These are phyloP conservation scores for Physocephala rufipes DNA, from an alignment of 2,888 invertebrate genomes.

Conservation along the genomic window DNA sequence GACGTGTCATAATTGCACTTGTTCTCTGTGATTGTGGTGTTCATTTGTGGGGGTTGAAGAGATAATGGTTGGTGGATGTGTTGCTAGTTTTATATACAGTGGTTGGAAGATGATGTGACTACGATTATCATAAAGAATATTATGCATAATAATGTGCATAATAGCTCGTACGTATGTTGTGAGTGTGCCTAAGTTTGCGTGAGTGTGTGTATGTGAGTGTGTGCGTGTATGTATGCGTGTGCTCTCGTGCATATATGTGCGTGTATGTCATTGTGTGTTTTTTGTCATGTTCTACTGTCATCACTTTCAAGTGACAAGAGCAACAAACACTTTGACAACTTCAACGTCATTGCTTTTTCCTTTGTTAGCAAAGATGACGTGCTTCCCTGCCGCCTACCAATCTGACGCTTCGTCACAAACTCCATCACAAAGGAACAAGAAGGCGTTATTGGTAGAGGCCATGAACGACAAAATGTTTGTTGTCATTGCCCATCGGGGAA, in stretches of 20 bases:
- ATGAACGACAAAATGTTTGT: background rate
- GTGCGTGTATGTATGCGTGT: background rate
- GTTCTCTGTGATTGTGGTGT: too few species aligned
- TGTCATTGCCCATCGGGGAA: background rate
- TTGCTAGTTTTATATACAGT: too few species aligned
- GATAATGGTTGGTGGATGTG: too few species aligned
- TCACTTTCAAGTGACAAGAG: background rate
- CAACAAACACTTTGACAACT: background rate
- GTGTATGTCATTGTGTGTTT: background rate
- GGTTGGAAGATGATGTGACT: too few species aligned
- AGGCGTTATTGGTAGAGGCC: conserved; percentile 19
- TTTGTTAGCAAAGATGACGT: conserved; percentile 16
- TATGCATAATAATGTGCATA: too few species aligned
- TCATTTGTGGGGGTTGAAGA: too few species aligned
- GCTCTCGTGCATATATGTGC: background rate
- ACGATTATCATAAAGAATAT: too few species aligned
- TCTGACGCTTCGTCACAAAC: too few species aligned
- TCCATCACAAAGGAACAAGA: too few species aligned
- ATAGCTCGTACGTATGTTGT: too few species aligned
- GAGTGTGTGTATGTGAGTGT: background rate
- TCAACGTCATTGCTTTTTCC: conserved; percentile 3
- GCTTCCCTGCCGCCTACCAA: background rate
- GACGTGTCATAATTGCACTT: too few species aligned
- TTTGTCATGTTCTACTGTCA: conserved; percentile 2
- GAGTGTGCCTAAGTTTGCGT: too few species aligned